Percentiles rank a stretch among this genome's conserved stretches.
phyloP scores from a whole-genome alignment of 2,888 invertebrate genomes.

The Atethmia centrago region DNA sequence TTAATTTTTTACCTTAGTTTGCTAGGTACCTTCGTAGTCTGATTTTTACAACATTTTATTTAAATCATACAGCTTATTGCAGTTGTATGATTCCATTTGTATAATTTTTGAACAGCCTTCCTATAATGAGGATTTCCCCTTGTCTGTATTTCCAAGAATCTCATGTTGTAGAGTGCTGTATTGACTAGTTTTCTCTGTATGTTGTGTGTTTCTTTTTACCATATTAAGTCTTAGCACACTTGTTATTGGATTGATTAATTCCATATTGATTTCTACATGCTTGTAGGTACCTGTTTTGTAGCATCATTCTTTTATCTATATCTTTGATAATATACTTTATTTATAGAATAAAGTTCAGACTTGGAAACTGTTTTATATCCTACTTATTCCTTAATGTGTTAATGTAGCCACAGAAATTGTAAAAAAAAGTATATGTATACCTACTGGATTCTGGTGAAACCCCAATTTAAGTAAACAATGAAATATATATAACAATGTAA shows the following conservation, averaged over 20 bases:
- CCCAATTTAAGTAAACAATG: not conserved
- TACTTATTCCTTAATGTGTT: no score
- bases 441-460: not conserved
- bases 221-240: not conserved
- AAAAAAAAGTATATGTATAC: not conserved
- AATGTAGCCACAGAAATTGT: not conserved
- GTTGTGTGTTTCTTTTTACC: not conserved
- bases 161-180: constrained; percentile 1
- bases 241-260: constrained; percentile 14
- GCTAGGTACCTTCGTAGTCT: not conserved
- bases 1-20: not conserved
- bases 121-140: constrained; percentile 22
- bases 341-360: not conserved
- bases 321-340: not conserved
- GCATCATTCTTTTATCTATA: constrained; percentile 16
- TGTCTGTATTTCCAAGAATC: constrained; percentile 30
- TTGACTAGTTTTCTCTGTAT: not conserved
- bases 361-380: not conserved
- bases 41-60: not conserved
- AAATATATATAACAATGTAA: not conserved
- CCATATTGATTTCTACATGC: constrained; percentile 22
- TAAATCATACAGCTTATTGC: not conserved
- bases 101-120: not conserved
- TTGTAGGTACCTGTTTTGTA: constrained; percentile 16
- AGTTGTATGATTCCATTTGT: not conserved